Conservation (phyloP, 2,113 vertebrate genomes). For the Pelecanoides urinatrix region DNA sequence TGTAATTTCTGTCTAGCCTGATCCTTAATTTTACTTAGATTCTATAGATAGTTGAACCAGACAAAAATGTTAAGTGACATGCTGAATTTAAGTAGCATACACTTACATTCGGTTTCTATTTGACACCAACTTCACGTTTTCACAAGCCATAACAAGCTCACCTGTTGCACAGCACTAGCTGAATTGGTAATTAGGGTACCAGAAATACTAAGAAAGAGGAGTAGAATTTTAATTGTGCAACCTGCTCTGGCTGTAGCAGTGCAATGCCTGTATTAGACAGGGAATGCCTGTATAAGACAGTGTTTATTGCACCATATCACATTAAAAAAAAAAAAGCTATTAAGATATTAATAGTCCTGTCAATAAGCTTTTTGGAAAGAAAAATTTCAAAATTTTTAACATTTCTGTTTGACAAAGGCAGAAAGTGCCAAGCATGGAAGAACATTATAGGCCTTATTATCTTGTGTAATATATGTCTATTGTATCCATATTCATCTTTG, state of each 20-base stretch:
- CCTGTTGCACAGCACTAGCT: not conserved
- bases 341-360: not conserved
- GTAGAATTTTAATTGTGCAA: not conserved
- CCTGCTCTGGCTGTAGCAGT: not conserved
- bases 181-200: not conserved
- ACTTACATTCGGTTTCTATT: not conserved
- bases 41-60: not conserved
- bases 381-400: not conserved
- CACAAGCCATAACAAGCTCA: not conserved
- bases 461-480: not conserved
- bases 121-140: not conserved
- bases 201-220: not conserved
- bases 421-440: not conserved
- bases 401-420: not conserved
- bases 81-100: not conserved
- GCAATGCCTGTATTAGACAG: not conserved
- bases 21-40: not conserved
- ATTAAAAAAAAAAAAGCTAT: not conserved
- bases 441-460: not conserved
- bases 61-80: not conserved
- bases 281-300: not conserved
- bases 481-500: not conserved
- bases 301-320: not conserved
- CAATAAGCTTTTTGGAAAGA: not conserved
- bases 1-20: not conserved